These are phyloP conservation scores for Eleginops maclovinus DNA, from an alignment of 2,113 vertebrate species.

Conservation along the genomic window DNA sequence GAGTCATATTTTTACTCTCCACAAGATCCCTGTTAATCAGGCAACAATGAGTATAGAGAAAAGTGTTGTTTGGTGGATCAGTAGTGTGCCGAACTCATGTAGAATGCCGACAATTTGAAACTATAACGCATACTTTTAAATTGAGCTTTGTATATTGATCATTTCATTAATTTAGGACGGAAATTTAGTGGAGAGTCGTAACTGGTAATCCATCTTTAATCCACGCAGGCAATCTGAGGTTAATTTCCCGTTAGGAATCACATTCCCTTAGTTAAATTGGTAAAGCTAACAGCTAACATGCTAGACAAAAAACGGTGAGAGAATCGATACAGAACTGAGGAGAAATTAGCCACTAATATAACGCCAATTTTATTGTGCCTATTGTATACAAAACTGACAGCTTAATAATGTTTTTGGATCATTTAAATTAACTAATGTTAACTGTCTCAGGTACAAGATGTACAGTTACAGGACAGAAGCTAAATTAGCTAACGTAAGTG, in stretches of 20 bases:
- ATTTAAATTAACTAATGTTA: neutral
- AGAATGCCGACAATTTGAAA: neutral
- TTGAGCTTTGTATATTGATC: neutral
- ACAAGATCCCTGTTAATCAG: neutral
- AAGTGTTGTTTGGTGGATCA: neutral
- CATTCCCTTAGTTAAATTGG: neutral
- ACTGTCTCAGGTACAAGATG: neutral
- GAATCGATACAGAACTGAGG: accelerated
- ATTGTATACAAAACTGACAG: accelerated
- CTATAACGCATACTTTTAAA: neutral
- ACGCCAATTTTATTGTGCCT: too few relatives aligned
- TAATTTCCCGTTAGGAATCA: too few relatives aligned
- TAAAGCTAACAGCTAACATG: constrained; percentile 28
- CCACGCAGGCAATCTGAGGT: neutral
- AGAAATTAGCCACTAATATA: accelerated
- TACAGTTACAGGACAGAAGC: neutral
- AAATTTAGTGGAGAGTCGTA: neutral
- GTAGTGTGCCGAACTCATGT: neutral
- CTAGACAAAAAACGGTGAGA: neutral
- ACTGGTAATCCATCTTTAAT: neutral
- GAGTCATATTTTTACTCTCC: neutral
- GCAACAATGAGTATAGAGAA: neutral
- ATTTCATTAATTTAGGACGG: too few relatives aligned
- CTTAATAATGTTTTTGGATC: too few relatives aligned
- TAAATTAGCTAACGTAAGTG: constrained; percentile 2